A percentile compares a stretch with the other conserved stretches of the same genome.
These are phyloP conservation scores for Microplitis demolitor DNA, from an alignment of 1,140 invertebrate genomes.

Conservation along the genomic window DNA sequence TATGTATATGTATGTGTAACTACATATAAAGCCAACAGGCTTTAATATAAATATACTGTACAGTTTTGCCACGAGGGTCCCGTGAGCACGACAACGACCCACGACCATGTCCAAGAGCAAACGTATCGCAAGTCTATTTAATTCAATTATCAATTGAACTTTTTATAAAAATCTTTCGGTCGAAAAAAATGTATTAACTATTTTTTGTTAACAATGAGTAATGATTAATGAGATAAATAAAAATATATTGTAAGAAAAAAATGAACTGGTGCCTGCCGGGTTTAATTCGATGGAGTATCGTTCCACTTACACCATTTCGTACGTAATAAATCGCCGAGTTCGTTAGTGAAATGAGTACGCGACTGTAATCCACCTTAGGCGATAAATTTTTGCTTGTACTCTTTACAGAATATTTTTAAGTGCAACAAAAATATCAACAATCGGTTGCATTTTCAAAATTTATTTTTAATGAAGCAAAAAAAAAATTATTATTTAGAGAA, in stretches of 20 bases:
- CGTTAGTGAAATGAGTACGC: slow-evolving; percentile 45
- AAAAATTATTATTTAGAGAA: not conserved
- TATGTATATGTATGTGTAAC: not conserved
- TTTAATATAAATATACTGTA: slow-evolving; percentile 50
- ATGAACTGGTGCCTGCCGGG: slow-evolving; percentile 36
- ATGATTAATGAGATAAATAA: not conserved
- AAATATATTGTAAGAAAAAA: slow-evolving; percentile 25
- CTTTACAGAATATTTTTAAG: not conserved
- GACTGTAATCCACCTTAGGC: slow-evolving; percentile 27
- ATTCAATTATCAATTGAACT: too few species aligned
- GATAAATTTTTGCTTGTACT: slow-evolving; percentile 24
- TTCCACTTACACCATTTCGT: slow-evolving; percentile 33
- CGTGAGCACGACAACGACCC: not conserved
- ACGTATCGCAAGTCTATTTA: not conserved
- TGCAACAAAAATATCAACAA: not conserved
- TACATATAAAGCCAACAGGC: not conserved
- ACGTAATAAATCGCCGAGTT: slow-evolving; percentile 42
- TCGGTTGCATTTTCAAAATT: not conserved
- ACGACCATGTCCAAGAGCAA: not conserved
- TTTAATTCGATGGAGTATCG: slow-evolving; percentile 35
- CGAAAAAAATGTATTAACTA: too few species aligned
- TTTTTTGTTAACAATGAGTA: not conserved
- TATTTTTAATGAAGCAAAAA: not conserved
- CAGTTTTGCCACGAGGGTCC: slow-evolving; percentile 45
- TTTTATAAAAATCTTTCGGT: too few species aligned